These are phyloP conservation scores for Spea hammondii DNA, from an alignment of 2,797 vertebrate species.

Conservation along the genomic window DNA sequence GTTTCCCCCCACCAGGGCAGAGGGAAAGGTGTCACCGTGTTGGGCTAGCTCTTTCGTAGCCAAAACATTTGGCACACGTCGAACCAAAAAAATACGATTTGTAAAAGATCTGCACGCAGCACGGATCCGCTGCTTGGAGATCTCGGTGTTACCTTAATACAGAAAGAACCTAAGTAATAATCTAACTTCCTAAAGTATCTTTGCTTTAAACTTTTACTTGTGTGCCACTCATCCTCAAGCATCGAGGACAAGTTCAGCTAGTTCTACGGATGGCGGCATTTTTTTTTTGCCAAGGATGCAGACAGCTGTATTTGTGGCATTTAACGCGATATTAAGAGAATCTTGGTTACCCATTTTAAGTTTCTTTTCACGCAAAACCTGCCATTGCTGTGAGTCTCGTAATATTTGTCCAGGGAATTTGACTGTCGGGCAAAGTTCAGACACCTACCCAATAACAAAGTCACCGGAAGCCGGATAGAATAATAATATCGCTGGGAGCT, in stretches of 20 bases:
- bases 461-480: not conserved
- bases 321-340: not conserved
- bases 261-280: constrained; percentile 5
- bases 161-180: constrained; percentile 42
- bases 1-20: not conserved
- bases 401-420: constrained; percentile 59
- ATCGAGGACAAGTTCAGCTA: constrained; percentile 41
- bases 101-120: constrained; percentile 50
- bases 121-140: constrained; percentile 49
- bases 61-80: constrained; percentile 59
- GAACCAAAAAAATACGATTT: constrained; percentile 26
- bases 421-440: constrained; percentile 59
- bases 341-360: not conserved
- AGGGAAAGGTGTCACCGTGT: constrained; percentile 51
- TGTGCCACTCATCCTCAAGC: constrained; percentile 42
- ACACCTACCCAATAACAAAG: constrained; percentile 56
- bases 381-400: constrained; percentile 56
- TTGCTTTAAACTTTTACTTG: not conserved
- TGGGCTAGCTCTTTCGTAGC: constrained; percentile 61
- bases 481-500: too few relatives aligned
- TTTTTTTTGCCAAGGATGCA: not conserved
- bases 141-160: constrained; percentile 50
- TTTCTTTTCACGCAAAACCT: constrained; percentile 58
- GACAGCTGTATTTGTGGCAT: not conserved
- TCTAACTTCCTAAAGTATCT: not conserved